Conservation (phyloP, 1,140 invertebrate genomes). For the Leucophenga varia region DNA sequence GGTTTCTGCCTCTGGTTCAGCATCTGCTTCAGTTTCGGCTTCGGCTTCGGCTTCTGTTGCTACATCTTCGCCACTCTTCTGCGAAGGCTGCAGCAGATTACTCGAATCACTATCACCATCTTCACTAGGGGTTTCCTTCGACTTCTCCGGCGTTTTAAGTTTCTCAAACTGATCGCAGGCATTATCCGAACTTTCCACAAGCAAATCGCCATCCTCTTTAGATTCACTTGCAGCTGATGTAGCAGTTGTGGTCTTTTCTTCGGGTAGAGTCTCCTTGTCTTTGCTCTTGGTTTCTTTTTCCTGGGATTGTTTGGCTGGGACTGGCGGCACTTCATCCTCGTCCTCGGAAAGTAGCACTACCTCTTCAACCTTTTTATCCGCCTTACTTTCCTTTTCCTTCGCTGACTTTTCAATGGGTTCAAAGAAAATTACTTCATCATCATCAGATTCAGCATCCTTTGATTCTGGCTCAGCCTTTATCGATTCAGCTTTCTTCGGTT, state of each 20-base stretch:
- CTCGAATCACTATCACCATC: slow-evolving; percentile 35
- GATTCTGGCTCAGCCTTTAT: too few species aligned
- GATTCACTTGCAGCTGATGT: slow-evolving; percentile 4
- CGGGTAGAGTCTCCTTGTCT: too few species aligned
- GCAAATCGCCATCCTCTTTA: slow-evolving; percentile 21
- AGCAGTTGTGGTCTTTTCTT: too few species aligned
- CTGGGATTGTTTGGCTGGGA: neutral
- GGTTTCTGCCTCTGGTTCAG: neutral
- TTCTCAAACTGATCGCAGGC: slow-evolving; percentile 47
- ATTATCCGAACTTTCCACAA: slow-evolving; percentile 46
- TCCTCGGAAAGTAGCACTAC: slow-evolving; percentile 37
- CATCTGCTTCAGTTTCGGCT: neutral
- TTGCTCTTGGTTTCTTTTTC: neutral
- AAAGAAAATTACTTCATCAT: slow-evolving; percentile 43
- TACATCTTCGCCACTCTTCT: neutral
- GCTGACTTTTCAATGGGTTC: slow-evolving; percentile 23
- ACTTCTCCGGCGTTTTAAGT: slow-evolving; percentile 1
- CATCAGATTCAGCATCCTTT: slow-evolving; percentile 30
- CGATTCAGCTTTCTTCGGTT: neutral
- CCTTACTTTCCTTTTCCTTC: neutral
- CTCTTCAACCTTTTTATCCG: slow-evolving; percentile 24
- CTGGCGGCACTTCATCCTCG: slow-evolving; percentile 23
- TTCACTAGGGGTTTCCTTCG: slow-evolving; percentile 3
- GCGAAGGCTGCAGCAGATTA: slow-evolving; percentile 31
- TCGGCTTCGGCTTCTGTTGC: slow-evolving; percentile 2